Conservation (phyloP, 2,888 invertebrate genomes). For the Drosophila neonasuta region DNA sequence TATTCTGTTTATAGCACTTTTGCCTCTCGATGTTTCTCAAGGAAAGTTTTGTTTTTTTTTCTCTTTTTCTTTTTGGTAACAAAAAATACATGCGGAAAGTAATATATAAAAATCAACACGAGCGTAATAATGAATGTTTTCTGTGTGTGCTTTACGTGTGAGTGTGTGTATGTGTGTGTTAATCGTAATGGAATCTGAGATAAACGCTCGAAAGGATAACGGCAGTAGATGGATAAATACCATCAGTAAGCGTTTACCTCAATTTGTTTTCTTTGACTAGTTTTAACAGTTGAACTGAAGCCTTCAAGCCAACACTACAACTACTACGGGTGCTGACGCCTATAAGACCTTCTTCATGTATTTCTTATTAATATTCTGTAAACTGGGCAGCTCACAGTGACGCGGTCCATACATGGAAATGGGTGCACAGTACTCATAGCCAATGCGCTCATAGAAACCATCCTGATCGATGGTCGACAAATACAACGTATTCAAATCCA, state of each 20-base stretch:
- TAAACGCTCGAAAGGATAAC: conserved; percentile 48
- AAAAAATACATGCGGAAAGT: conserved; percentile 75
- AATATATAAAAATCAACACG: conserved; percentile 77
- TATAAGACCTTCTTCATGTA: conserved; percentile 82
- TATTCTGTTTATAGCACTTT: conserved; percentile 27
- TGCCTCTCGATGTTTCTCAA: conserved; percentile 3
- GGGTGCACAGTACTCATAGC: conserved; percentile 87
- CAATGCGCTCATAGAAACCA: conserved; percentile 88
- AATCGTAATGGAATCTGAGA: conserved; percentile 70
- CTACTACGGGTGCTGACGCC: conserved; percentile 72
- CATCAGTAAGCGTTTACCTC: conserved; percentile 47
- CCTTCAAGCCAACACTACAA: conserved; percentile 51
- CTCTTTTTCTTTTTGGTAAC: conserved; percentile 29
- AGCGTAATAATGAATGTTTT: conserved; percentile 57
- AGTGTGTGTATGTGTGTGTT: conserved; percentile 23
- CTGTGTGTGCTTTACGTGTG: too few species aligned
- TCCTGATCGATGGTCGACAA: conserved; percentile 89
- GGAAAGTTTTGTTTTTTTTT: conserved; percentile 26
- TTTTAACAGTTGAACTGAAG: conserved; percentile 45
- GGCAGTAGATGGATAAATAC: conserved; percentile 38
- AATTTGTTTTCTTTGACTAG: conserved; percentile 58
- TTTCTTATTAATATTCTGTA: conserved; percentile 81
- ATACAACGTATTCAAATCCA: conserved; percentile 86
- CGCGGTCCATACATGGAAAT: conserved; percentile 87
- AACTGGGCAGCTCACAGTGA: conserved; percentile 81